These are phyloP conservation scores for Blennius ocellaris DNA, from an alignment of 2,113 vertebrate genomes.

Conservation along the genomic window DNA sequence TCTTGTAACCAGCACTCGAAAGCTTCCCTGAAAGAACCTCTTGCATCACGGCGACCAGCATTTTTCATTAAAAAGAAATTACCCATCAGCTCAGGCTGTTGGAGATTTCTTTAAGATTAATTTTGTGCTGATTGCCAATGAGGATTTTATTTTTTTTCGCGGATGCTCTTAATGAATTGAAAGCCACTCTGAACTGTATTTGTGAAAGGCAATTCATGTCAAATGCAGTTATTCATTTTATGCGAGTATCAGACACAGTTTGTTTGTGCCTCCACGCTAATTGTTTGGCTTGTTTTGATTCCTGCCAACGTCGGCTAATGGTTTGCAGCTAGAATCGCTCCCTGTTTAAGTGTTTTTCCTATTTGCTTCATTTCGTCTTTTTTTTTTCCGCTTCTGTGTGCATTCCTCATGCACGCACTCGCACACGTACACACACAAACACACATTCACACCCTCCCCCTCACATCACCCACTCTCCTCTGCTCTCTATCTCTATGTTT, in stretches of 20 bases:
- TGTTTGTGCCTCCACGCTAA: conserved; percentile 53
- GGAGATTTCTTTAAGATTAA: conserved; percentile 61
- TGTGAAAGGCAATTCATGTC: conserved; percentile 31
- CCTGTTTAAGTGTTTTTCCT: conserved; percentile 40
- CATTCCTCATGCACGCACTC: not conserved
- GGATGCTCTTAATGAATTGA: conserved; percentile 52
- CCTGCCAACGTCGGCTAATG: conserved; percentile 62
- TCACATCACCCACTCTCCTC: conserved; percentile 22
- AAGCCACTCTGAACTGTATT: conserved; percentile 42
- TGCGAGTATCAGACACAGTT: conserved; percentile 41
- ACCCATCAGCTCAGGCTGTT: conserved; percentile 51
- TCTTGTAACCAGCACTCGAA: conserved; percentile 42
- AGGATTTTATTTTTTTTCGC: conserved; percentile 3
- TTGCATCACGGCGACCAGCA: conserved; percentile 33
- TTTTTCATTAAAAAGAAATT: conserved; percentile 71
- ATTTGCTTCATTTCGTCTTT: conserved; percentile 12
- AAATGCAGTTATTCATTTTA: conserved; percentile 56
- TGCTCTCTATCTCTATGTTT: conserved; percentile 69
- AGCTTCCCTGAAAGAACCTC: conserved; percentile 42
- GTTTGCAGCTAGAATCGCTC: conserved; percentile 55
- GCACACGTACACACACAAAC: conserved; percentile 1
- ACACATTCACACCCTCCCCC: not conserved
- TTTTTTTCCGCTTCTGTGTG: conserved; percentile 16
- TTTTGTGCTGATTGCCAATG: conserved; percentile 41
- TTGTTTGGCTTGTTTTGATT: conserved; percentile 71